phyloP scores from a whole-genome alignment of 37 sponge, comb jelly and placozoan species.

The Theonella swinhoei region DNA sequence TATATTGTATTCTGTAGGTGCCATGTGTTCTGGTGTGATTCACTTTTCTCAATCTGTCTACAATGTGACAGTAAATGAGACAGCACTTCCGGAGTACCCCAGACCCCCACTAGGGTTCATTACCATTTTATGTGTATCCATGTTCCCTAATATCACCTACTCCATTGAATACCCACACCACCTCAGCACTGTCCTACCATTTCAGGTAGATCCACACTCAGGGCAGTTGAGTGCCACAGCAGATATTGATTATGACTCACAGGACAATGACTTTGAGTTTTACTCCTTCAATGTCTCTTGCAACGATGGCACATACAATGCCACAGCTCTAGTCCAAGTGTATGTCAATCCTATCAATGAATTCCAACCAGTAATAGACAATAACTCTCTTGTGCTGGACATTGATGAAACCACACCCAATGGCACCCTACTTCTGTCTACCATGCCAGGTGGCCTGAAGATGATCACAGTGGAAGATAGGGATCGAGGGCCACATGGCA shows the following conservation, averaged over 20 bases:
- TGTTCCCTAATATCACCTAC: neutral
- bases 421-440: neutral
- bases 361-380: constrained; percentile 19
- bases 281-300: constrained; percentile 32
- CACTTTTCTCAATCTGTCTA: constrained; percentile 1
- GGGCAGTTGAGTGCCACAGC: constrained; percentile 45
- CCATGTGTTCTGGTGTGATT: neutral
- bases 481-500: constrained; percentile 18
- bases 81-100: neutral
- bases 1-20: too few species aligned
- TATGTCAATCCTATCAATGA: constrained; percentile 34
- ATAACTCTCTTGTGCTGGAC: neutral
- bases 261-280: neutral
- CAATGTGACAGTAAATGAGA: constrained; percentile 18
- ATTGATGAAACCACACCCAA: neutral
- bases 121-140: neutral
- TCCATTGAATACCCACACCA: neutral
- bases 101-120: constrained; percentile 2
- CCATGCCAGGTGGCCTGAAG: neutral
- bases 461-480: neutral
- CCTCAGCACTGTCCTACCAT: constrained; percentile 14
- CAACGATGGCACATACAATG: neutral
- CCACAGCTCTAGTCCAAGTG: constrained; percentile 15
- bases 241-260: constrained; percentile 53
- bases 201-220: constrained; percentile 8